Conservation (phyloP, 2,888 invertebrate species). For the Agonopterix alstromeriana region DNA sequence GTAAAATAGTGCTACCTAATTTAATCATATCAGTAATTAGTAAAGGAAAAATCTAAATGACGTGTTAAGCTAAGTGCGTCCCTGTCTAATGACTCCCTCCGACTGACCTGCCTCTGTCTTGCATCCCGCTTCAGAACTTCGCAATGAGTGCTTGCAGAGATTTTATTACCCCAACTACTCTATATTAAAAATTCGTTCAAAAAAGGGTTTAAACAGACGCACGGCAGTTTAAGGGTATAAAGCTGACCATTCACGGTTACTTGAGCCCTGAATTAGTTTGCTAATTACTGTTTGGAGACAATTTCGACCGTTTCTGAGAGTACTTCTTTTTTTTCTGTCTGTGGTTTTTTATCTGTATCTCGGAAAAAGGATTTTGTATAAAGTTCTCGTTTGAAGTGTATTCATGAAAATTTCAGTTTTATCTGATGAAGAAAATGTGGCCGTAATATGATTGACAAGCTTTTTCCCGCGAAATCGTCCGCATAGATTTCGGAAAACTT, state of each 20-base stretch:
- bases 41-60: too few relatives aligned
- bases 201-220: slow-evolving; percentile 59
- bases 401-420: too few relatives aligned
- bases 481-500: too few relatives aligned
- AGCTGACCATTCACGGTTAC: slow-evolving; percentile 66
- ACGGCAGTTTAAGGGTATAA: slow-evolving; percentile 55
- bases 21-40: too few relatives aligned
- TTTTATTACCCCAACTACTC: slow-evolving; percentile 75
- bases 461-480: too few relatives aligned
- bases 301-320: slow-evolving; percentile 28
- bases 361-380: too few relatives aligned
- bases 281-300: slow-evolving; percentile 63
- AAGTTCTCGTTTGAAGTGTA: too few relatives aligned
- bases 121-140: slow-evolving; percentile 75
- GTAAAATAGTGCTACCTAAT: too few relatives aligned
- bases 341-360: neutral
- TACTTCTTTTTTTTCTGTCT: neutral
- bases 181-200: slow-evolving; percentile 54
- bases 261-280: slow-evolving; percentile 61
- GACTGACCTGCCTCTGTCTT: slow-evolving; percentile 72
- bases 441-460: too few relatives aligned
- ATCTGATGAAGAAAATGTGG: too few relatives aligned
- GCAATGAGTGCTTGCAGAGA: slow-evolving; percentile 72
- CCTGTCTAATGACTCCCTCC: slow-evolving; percentile 61
- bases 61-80: slow-evolving; percentile 26